Evolutionary conservation across 2,797 vertebrate species (phyloP), one percentile per base, ranked within the genome.

Genomic region (Phylloscopus collybita): DNA sequence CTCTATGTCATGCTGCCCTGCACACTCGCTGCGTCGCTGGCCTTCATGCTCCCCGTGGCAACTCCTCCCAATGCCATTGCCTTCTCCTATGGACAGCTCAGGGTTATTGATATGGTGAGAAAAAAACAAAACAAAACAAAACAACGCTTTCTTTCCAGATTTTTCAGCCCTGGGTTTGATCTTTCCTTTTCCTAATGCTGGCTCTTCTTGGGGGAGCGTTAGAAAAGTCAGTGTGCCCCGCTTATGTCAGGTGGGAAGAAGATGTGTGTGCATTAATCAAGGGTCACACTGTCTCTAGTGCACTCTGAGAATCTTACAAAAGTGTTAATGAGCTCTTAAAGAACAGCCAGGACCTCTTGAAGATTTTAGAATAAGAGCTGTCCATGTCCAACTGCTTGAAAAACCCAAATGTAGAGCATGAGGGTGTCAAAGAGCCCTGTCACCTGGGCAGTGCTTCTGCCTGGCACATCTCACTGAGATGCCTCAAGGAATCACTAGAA

Each of bases 21-120:
- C 92, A 99, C 99, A 1, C 94, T 99, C 53, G 86, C 98, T 2
- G 95, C 99, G 45, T 99, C 99, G 0, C 61, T 99, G 96, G 99
- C 99, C 9, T 99, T 99, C 98, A 99, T 99, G 99, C 98, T 99
- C 32, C 99, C 99, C 0, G 99, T 99, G 81, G 99, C 99, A 69
- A 99, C 99, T 27, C 99, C 99, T 0, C 98, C 99, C 64, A 99
- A 99, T 0, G 99, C 99, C 96, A 99, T 99, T 5, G 99, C 98
- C 95, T 99, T 99, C 98, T 98, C 99, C 11, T 99, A 98, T 5
- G 99, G 99, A 80, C 98, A 98, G 9, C 98, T 99, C 95, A 98
- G 34, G 93, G 99, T 99, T 92, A 32, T 98, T 0, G 99, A 99
- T 72, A 99, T 99, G 99, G 99, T 99, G 95, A 98, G 99, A n/a